Conservation (phyloP, 2,797 vertebrate genomes). For the Pangasius macronema region DNA sequence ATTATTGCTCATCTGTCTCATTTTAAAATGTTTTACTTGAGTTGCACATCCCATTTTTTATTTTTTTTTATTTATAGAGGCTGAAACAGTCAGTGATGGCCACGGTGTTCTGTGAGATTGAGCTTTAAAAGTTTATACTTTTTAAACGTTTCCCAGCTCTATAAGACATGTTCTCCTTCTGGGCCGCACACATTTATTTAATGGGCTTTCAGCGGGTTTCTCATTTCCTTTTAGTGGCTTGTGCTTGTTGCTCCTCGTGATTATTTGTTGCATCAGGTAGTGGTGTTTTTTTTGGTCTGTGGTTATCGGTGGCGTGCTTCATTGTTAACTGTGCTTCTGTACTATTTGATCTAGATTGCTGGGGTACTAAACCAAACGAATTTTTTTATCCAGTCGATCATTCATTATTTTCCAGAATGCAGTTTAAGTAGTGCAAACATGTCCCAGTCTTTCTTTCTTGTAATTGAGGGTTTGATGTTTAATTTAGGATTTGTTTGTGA, state of each 20-base stretch:
- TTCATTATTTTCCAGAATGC: neutral
- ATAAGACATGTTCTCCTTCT: neutral
- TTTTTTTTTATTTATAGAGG: neutral
- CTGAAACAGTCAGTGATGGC: neutral
- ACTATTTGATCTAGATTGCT: neutral
- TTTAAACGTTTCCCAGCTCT: neutral
- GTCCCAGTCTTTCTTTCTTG: neutral
- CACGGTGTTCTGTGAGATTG: neutral
- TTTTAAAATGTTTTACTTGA: neutral
- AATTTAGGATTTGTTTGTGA: neutral
- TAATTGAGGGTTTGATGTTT: neutral
- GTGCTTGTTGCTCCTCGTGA: slow-evolving; percentile 8
- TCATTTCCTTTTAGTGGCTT: slow-evolving; percentile 15
- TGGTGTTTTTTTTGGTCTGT: neutral
- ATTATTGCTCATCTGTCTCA: neutral
- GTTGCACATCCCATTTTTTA: neutral
- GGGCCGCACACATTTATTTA: neutral
- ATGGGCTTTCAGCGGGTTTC: slow-evolving; percentile 8
- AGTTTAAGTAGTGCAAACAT: neutral
- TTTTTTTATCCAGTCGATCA: neutral
- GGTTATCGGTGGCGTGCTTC: neutral
- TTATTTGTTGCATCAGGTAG: slow-evolving; percentile 31
- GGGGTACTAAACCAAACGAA: neutral
- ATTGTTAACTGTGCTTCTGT: neutral
- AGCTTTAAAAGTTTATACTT: slow-evolving; percentile 6